Evolutionary conservation across 1,140 invertebrate species (phyloP), one percentile per base, ranked within the genome.

Genomic region (Pachypsylla venusta): DNA sequence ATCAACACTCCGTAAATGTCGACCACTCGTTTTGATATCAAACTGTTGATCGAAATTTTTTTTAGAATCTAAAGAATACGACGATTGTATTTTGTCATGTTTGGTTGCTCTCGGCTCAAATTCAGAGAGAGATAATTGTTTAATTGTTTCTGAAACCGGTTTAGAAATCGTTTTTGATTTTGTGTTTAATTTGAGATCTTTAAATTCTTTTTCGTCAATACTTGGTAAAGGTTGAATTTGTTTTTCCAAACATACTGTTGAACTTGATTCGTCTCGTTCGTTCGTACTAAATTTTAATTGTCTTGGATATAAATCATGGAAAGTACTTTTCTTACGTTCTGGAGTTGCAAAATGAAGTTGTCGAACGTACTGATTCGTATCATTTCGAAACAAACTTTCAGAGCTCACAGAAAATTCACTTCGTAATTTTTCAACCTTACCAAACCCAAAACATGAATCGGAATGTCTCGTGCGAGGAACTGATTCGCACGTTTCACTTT

Each of bases 401-500:
- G 42, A 48, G 42, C 42, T 48, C 42, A 10, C 4, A n/a, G 42
- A 48, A 22, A 48, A 22, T 48, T 48, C 42, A 19, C 22, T 48
- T 7, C 42, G 42, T 7, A 48, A 22, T 48, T 48, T 48, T 19
- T 48, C 42, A 4, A 48, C n/a, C 4, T 22, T n/a, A 19, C 4
- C 42, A 7, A 22, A 19, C 7, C 42, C 42, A 19, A 48, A 48
- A 19, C 42, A 19, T n/a, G 42, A 48, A 22, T 48, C 42, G n/a
- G 42, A 48, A 22, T 48, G 22, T n/a, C 42, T n/a, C n/a, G 22
- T n/a, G n/a, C 42, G 42, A n/a, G n/a, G n/a, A 7, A 48, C 7
- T 3, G 42, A 22, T 19, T 48, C 42, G 22, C 42, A 19, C 16
- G 42, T 58, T 14, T 65, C 64, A 48, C 22, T 25, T 40, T 60